Conservation (phyloP, 1,140 invertebrate species). For the Bombus waltoni region DNA sequence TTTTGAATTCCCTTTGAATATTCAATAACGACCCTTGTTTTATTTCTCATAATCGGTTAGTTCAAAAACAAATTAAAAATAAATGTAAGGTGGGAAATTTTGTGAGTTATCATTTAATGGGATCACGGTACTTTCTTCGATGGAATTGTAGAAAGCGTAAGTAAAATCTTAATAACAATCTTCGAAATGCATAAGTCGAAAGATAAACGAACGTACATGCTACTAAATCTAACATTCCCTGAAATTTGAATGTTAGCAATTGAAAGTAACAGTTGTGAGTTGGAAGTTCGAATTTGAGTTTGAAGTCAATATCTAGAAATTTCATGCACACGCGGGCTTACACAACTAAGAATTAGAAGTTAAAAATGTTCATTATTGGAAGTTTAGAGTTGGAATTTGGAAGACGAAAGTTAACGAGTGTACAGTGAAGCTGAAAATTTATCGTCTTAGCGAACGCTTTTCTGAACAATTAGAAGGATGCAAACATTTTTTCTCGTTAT, state of each 20-base stretch:
- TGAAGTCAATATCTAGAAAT: neutral
- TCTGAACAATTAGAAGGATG: neutral
- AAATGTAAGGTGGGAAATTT: neutral
- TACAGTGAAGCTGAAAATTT: too few relatives aligned
- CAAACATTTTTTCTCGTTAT: slow-evolving; percentile 3
- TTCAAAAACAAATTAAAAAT: neutral
- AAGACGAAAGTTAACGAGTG: neutral
- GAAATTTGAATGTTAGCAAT: neutral
- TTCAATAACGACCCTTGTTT: neutral
- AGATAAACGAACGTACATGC: neutral
- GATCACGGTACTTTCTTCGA: neutral
- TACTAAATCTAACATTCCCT: neutral
- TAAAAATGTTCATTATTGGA: neutral
- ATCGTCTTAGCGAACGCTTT: neutral
- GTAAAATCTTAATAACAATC: neutral
- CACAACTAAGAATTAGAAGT: neutral
- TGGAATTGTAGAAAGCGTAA: neutral
- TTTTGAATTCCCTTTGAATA: neutral
- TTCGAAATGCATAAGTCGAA: neutral
- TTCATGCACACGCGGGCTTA: neutral
- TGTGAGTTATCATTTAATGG: too few relatives aligned
- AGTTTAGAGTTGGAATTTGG: neutral
- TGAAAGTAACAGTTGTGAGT: neutral
- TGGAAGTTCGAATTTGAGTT: neutral
- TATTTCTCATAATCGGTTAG: neutral